Evolutionary conservation across 2,888 invertebrate genomes (phyloP).

Genomic region (Mythimna albipuncta): DNA sequence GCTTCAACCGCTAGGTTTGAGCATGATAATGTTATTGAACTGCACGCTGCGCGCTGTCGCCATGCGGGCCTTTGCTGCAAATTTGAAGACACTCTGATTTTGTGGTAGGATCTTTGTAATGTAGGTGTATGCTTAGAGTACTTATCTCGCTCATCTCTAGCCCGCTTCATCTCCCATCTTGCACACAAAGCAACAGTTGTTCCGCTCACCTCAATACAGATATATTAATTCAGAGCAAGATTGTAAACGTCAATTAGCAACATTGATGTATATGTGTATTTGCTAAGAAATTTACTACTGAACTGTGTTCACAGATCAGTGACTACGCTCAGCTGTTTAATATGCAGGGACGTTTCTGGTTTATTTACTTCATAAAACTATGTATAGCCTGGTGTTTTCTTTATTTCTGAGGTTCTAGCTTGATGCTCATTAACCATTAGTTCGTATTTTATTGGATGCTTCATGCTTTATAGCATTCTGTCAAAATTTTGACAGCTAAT

Average conservation of each 20-base stretch:
- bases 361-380: slow-evolving; percentile 10
- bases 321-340: slow-evolving; percentile 44
- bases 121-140: too few relatives aligned
- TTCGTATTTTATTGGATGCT: not conserved
- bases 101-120: too few relatives aligned
- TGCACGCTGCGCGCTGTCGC: too few relatives aligned
- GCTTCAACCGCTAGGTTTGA: too few relatives aligned
- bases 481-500: too few relatives aligned
- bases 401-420: slow-evolving; percentile 3
- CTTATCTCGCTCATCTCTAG: not conserved
- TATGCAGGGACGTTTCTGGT: slow-evolving; percentile 40
- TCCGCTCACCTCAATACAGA: slow-evolving; percentile 80
- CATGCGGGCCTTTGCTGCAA: too few relatives aligned
- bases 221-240: slow-evolving; percentile 80
- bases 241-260: slow-evolving; percentile 84
- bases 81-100: too few relatives aligned
- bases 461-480: too few relatives aligned
- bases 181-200: slow-evolving; percentile 75
- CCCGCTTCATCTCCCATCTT: slow-evolving; percentile 54
- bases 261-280: slow-evolving; percentile 61
- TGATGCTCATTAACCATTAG: not conserved
- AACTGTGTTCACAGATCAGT: slow-evolving; percentile 49
- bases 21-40: too few relatives aligned
- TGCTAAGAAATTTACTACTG: slow-evolving; percentile 55
- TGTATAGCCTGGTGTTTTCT: slow-evolving; percentile 20